Percentiles rank a stretch among this genome's conserved stretches.
phyloP scores from a whole-genome alignment of 2,113 vertebrate species.

The Albula goreensis region DNA sequence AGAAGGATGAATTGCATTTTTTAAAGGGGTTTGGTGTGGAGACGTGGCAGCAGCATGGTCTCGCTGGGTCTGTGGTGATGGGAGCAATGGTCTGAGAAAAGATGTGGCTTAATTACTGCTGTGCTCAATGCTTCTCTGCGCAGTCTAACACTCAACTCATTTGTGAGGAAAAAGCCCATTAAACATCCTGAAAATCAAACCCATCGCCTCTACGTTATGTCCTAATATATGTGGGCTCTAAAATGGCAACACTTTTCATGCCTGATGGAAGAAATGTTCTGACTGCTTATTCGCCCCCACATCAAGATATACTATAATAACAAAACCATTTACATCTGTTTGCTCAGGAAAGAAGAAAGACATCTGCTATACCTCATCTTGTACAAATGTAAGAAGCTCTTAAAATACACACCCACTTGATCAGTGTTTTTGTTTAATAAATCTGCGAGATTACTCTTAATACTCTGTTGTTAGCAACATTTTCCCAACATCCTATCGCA shows the following conservation, averaged over 20 bases:
- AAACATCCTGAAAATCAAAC: background rate
- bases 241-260: background rate
- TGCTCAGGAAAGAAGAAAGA: background rate
- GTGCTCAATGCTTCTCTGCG: background rate
- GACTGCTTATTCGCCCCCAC: background rate
- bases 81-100: background rate
- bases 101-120: background rate
- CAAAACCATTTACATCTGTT: background rate
- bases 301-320: background rate
- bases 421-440: background rate
- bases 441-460: background rate
- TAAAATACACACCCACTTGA: background rate
- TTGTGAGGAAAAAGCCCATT: slow-evolving; percentile 17
- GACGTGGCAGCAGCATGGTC: background rate
- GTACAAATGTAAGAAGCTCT: background rate
- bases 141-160: background rate
- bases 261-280: background rate
- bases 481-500: background rate
- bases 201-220: background rate
- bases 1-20: background rate
- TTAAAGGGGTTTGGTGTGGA: background rate
- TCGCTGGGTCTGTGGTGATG: background rate
- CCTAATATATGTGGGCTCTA: background rate
- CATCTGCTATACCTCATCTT: background rate
- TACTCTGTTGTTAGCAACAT: background rate